phyloP scores from a whole-genome alignment of 1,140 invertebrate species.

The Drosophila nasuta region DNA sequence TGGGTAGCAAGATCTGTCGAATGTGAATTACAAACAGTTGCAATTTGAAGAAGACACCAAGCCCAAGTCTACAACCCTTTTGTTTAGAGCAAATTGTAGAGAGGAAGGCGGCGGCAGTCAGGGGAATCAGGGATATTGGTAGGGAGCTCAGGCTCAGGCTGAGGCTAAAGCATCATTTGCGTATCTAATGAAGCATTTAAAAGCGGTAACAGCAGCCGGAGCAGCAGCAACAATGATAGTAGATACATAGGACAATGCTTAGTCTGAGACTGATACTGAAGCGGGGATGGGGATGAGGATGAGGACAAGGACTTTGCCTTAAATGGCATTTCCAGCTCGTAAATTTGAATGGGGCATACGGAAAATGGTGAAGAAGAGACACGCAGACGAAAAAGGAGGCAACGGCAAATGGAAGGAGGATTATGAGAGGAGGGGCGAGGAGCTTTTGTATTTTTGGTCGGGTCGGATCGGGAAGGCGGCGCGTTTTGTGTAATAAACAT shows the following conservation, averaged over 20 bases:
- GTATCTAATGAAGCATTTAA: constrained; percentile 70
- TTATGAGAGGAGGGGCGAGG: not conserved
- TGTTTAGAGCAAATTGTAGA: not conserved
- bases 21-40: not conserved
- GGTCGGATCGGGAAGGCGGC: not conserved
- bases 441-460: not conserved
- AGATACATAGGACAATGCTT: constrained; percentile 25
- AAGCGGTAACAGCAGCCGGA: constrained; percentile 38
- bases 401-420: not conserved
- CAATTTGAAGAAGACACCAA: constrained; percentile 20
- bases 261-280: constrained; percentile 2
- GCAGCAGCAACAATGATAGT: constrained; percentile 28
- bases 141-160: not conserved
- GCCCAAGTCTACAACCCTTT: constrained; percentile 19
- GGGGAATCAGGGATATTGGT: not conserved
- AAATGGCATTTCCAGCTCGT: constrained; percentile 66
- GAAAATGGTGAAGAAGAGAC: constrained; percentile 20
- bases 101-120: not conserved
- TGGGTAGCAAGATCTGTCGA: not conserved
- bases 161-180: constrained; percentile 50
- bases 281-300: not conserved
- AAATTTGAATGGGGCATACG: constrained; percentile 58
- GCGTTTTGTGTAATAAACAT: constrained; percentile 53
- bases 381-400: not conserved
- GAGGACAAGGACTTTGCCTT: constrained; percentile 6